Evolutionary conservation across 2,888 invertebrate genomes (phyloP), one percentile per base, ranked within the genome.

Genomic region (Meloe dianella): DNA sequence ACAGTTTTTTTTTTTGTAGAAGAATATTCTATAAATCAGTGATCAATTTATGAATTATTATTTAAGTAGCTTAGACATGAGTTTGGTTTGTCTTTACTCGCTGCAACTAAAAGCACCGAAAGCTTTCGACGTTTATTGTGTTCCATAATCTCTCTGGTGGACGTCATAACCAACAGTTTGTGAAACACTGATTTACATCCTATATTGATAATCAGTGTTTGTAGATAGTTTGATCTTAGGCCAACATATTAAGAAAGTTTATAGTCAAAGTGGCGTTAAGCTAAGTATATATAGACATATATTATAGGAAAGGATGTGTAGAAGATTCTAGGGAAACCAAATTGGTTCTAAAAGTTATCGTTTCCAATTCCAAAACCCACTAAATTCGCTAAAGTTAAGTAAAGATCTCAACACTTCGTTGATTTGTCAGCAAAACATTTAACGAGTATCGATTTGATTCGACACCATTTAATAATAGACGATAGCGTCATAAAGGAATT

Each of bases 261-360:
- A 41, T 41, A 66, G 72, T 62, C 58, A 66, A 67, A 66, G 69
- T 66, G 64, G 60, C 65, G 64, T 66, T 64, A 70, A 71, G 71
- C 71, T 64, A 41, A 71, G 7, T 12, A 17, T n/a, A 41, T 41
- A 35, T 35, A 14, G 32, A 32, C 71, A 68, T 71, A 72, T 73
- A 72, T 75, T 73, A 74, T 75, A 76, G 75, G 75, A 73, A 75
- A 76, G 75, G 75, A 75, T 75, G 75, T 75, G 75, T 73, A 77
- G 75, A 78, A 75, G 76, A 77, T 77, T 73, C 74, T 75, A n/a
- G 64, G 70, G 71, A 73, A 73, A 69, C 75, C 66, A 75, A 77
- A 77, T 77, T 75, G 77, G 71, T 73, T 73, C 71, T 60, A 65
- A 67, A 76, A 77, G 72, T 77, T 75, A 74, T 73, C 73, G 71